Base-by-base conservation (phyloP, 2,113 vertebrate genomes). In the Lepisosteus oculatus region DNA sequence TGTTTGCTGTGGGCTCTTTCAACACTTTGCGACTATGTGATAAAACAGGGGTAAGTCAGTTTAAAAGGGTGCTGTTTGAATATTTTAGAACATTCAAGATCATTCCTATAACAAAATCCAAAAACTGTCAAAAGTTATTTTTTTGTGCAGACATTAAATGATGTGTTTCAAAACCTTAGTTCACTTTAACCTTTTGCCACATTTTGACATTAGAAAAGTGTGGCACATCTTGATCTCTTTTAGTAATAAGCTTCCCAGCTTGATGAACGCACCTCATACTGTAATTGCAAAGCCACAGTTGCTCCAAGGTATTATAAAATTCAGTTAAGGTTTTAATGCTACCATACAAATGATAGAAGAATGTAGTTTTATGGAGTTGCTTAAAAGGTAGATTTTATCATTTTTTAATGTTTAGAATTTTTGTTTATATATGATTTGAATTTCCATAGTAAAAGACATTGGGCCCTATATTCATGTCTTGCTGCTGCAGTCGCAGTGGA, bases 1-100 rank as follows among this genome's bases (percentile, higher is more conserved):
- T 97, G n/a, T 99, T 99, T 79, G 94, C 96, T 3, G 84, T 97
- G 85, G 97, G 97, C n/a, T 96, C 97, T 6, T 99, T 98, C 81
- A 93, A 97, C 83, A 98, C 95, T 5, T 85, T 98, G 65, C 89
- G 94, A 1, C 93, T 99, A 3, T 99, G 97, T 55, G 97, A 99
- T 86, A 98, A 95, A 91, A 97, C 94, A 5, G 96, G 97, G 89
- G 97, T 99, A 90, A 94, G 97, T 65, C 9, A 6, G 5, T 51
- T 51, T 51, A 29, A 29, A 29, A 29, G 29, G 29, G 29, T 29
- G 47, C 47, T 51, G 5, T 51, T 51, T 51, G 9, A 51, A 51
- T 51, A 9, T 51, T 51, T 6, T 2, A 51, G 9, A 51, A 51
- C 5, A 51, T 51, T 6, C 47, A 51, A 1, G 9, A 29, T 29